Evolutionary conservation across 2,797 vertebrate species (phyloP), one percentile per base, ranked within the genome.

Genomic region (Hafferia zeledoni): DNA sequence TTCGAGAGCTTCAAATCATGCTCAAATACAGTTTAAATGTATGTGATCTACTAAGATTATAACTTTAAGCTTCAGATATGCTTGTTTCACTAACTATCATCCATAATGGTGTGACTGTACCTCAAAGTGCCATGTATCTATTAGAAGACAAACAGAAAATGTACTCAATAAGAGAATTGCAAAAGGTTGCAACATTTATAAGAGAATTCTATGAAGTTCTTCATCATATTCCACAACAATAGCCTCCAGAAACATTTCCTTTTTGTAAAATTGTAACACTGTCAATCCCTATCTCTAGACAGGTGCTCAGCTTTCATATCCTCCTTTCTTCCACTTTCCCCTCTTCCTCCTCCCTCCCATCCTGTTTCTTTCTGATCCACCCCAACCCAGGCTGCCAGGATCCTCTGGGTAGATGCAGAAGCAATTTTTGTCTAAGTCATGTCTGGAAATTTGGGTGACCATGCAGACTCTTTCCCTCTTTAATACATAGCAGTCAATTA

Each of bases 221-320:
- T n/a, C 3, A 2, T 71, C 18, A 69, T 85, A 83, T 47, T 44
- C 11, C 55, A n/a, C 13, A 9, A 17, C 15, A 5, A 16, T 27
- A 57, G 15, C 37, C 22, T 50, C n/a, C 11, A 71, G n/a, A 77
- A 68, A 41, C 0, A 0, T 12, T 44, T 6, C 4, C 2, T 47
- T 64, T 83, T 67, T 83, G 14, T 43, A 50, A 59, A 87, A 63
- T 5, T 16, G 5, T 72, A 69, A 57, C 18, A 27, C 4, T 35
- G 17, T 17, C 35, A 74, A 53, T 59, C n/a, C 31, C 30, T 52
- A 19, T 6, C 15, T 90, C 30, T 70, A 67, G 23, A 16, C 11
- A 39, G 37, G 13, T n/a, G 5, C 17, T 81, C 22, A 55, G 22
- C 18, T 81, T 63, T 84, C 53, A 39, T 23, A 49, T 44, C 23